These are phyloP conservation scores for Actias luna DNA, from an alignment of 2,888 invertebrate species.

Conservation along the genomic window DNA sequence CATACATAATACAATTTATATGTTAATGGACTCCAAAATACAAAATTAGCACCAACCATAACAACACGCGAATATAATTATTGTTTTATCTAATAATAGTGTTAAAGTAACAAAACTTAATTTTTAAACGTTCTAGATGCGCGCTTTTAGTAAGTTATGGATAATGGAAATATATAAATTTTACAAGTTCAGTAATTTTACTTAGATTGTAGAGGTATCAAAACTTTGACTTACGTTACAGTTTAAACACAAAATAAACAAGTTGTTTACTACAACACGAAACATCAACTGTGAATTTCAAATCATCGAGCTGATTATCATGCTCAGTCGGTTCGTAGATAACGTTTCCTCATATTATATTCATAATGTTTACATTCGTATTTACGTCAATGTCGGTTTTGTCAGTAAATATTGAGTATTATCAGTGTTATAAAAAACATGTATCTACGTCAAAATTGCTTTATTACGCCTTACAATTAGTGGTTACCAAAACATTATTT, in stretches of 20 bases:
- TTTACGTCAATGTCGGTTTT: slow-evolving; percentile 16
- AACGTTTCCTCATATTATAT: slow-evolving; percentile 16
- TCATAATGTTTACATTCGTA: slow-evolving; percentile 18
- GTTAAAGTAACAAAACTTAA: background rate
- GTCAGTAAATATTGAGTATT: background rate
- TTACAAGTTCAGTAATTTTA: background rate
- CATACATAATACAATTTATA: background rate
- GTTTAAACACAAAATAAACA: slow-evolving; percentile 13
- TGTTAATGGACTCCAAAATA: background rate
- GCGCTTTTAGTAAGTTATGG: too few species aligned
- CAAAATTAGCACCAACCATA: background rate
- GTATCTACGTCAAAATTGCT: background rate
- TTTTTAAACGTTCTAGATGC: background rate
- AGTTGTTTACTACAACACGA: slow-evolving; percentile 16
- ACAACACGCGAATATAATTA: too few species aligned
- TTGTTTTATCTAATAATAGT: background rate
- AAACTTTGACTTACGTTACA: background rate
- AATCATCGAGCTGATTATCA: slow-evolving; percentile 17
- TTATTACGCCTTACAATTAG: background rate
- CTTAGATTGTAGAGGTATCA: background rate
- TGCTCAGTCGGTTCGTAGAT: slow-evolving; percentile 17
- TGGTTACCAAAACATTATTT: background rate
- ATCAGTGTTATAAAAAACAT: slow-evolving; percentile 11
- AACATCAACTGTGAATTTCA: slow-evolving; percentile 16
- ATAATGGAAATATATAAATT: background rate